Evolutionary conservation across 1,140 invertebrate species (phyloP), one percentile per base, ranked within the genome.

Genomic region (Lepidurus couesii): DNA sequence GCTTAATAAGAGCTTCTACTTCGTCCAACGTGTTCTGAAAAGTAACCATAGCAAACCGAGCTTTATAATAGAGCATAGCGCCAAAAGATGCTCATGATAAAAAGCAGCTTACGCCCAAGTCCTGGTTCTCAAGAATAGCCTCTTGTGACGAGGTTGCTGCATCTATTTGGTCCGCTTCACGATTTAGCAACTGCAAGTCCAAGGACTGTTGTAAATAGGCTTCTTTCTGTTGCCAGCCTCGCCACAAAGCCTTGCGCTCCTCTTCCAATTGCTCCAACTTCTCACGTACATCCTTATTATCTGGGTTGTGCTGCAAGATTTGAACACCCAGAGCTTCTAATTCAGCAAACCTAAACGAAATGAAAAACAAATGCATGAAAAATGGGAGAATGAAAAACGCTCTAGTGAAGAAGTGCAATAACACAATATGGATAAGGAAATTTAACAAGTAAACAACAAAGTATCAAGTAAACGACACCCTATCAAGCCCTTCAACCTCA

Each of bases 91-190:
- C 34, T 47, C 34, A 21, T 24, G 24, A 73, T 13, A 43, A 73
- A 26, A 21, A 13, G 24, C 77, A 21, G 87, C 89, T 89, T 86
- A 94, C 95, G 47, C 96, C 96, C 65, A 95, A 87, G 82, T 96
- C 91, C 10, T 90, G 90, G 85, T 93, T 95, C 81, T 98, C 95
- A 11, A 99, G 86, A 86, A 96, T 98, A 0, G 95, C 92, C 84
- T 97, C 92, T 84, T 99, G 96, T 53, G 94, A 93, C 76, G 94
- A 94, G 47, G 94, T 97, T 6, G 94, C 92, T 0, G 96, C 95
- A 86, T 99, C 97, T 80, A 99, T 96, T 84, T 97, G 94, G 85
- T 99, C 96, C 0, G 96, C 97, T 86, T 99, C 97, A 77, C 94
- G 90, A 84, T 97, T 98, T 85, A 98, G 98, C 79, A 93, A 89